Evolutionary conservation across 2,888 invertebrate genomes (phyloP), one percentile per base, ranked within the genome.

Genomic region (Adelognathus sp.): DNA sequence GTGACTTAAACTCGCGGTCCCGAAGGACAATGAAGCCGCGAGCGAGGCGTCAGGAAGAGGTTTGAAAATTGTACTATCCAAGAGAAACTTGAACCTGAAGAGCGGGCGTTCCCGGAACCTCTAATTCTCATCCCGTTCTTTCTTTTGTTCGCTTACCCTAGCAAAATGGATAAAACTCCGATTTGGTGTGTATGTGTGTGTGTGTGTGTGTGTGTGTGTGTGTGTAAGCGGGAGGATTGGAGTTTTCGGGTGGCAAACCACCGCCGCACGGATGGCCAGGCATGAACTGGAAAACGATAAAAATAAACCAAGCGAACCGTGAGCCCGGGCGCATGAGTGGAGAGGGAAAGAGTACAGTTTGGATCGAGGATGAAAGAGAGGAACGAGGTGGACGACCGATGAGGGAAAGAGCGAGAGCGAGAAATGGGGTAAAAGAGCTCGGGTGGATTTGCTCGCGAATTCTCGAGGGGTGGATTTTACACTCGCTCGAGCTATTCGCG

Each of bases 391-490:
- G 27, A 46, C 44, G 71, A 71, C 50, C 4, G 24, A n/a, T 9
- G 36, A 36, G 9, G 9, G 60, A 50, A 39, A 16, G 24, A 18
- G 29, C 14, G 16, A 6, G 36, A 27, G 9, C 3, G 63, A 33
- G 52, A 46, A 60, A 24, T 11, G 31, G 72, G n/a, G 60, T 36
- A 77, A 77, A 67, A 67, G 50, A 52, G 31, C 21, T 54, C 33
- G 67, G n/a, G 69, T 58, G 77, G 73, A 78, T 78, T 78, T 78
- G 67, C 69, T 61, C 58, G 14, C 31, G 73, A 69, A 78, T 69
- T 78, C 73, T 73, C 77, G 56, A 73, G 77, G 67, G 77, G 69
- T 78, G 77, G 69, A 69, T 73, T 73, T 78, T 63, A 78, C 73
- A 64, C 73, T 61, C 16, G 72, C 14, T 33, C 33, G 58, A 46